Evolutionary conservation across 2,113 vertebrate species (phyloP).

Genomic region (Lepidothrix coronata): DNA sequence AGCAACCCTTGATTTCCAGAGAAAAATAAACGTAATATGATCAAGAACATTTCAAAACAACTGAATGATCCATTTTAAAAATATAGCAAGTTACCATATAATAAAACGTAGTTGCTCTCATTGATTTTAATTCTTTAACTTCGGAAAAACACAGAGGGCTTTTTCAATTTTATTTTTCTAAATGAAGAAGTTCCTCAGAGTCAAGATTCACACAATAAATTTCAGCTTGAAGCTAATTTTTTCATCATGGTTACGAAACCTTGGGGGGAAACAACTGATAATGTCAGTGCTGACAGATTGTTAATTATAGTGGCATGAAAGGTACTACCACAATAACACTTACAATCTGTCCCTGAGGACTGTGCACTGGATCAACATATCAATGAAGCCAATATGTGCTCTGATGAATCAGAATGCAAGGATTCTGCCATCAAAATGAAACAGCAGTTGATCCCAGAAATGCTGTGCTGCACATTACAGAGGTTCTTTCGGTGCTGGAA

Average conservation of each 20-base stretch:
- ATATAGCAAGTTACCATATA: not conserved
- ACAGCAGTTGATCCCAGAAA: not conserved
- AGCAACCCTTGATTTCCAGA: not conserved
- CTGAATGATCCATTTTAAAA: not conserved
- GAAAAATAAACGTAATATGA: not conserved
- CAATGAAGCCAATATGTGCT: not conserved
- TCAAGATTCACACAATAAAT: not conserved
- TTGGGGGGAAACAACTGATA: conserved; percentile 34
- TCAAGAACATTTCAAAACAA: not conserved
- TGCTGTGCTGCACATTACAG: not conserved
- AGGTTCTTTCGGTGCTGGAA: not conserved
- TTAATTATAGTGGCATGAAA: conserved; percentile 24
- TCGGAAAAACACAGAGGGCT: not conserved
- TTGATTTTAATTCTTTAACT: not conserved
- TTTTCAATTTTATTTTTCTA: not conserved
- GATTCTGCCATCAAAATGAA: not conserved
- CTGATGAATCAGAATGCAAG: not conserved
- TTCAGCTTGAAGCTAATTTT: conserved; percentile 5
- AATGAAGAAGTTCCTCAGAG: not conserved
- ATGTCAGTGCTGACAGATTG: conserved; percentile 23
- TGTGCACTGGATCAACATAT: not conserved
- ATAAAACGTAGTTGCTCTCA: not conserved
- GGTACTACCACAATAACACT: not conserved
- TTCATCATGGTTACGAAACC: not conserved
- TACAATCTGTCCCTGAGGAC: not conserved